Conservation (phyloP, 2,888 invertebrate species). For the Altica lythri region DNA sequence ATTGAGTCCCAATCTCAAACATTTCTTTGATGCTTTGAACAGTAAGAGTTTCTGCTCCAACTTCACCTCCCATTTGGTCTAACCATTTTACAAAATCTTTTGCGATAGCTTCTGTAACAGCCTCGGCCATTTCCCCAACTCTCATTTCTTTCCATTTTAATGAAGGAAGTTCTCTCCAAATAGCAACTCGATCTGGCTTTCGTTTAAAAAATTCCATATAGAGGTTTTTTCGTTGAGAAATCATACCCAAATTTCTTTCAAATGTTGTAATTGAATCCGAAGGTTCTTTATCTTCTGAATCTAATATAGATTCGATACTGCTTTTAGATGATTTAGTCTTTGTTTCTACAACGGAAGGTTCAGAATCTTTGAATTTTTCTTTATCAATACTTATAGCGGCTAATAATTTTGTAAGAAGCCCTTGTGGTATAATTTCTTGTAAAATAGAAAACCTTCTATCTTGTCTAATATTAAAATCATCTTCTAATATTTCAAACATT, state of each 20-base stretch:
- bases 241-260: slow-evolving; percentile 15
- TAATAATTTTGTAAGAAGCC: slow-evolving; percentile 34
- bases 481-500: slow-evolving; percentile 48
- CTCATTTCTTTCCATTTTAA: slow-evolving; percentile 46
- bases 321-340: too few species aligned
- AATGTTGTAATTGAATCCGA: background rate
- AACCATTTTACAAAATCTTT: slow-evolving; percentile 54
- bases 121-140: slow-evolving; percentile 51
- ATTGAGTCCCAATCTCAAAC: slow-evolving; percentile 64
- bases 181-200: slow-evolving; percentile 48
- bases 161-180: slow-evolving; percentile 53
- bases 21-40: slow-evolving; percentile 51
- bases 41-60: slow-evolving; percentile 36
- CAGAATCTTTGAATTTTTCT: background rate
- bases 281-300: background rate
- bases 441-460: slow-evolving; percentile 38
- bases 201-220: slow-evolving; percentile 52
- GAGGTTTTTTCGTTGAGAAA: slow-evolving; percentile 11
- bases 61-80: slow-evolving; percentile 45
- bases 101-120: slow-evolving; percentile 52
- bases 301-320: too few species aligned
- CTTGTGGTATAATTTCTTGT: slow-evolving; percentile 37
- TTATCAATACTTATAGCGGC: slow-evolving; percentile 27
- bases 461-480: slow-evolving; percentile 41
- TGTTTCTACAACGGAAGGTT: too few species aligned